These are phyloP conservation scores for Cetonia aurata DNA, from an alignment of 2,888 invertebrate species.

Conservation along the genomic window DNA sequence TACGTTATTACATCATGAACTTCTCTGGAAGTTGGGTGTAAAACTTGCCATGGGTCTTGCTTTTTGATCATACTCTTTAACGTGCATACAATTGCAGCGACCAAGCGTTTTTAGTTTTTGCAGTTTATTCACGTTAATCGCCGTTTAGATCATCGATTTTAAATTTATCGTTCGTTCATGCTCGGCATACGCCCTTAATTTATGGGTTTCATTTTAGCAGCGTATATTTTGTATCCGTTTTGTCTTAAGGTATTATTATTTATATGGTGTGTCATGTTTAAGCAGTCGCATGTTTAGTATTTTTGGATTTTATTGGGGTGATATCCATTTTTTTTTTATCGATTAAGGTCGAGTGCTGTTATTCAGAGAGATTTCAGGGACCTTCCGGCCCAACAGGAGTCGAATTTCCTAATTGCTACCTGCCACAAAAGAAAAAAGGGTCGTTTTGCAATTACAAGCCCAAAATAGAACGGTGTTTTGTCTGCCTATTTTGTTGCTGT, in stretches of 20 bases:
- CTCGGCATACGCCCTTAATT: conserved; percentile 50
- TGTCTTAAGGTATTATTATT: conserved; percentile 19
- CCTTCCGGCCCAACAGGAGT: conserved; percentile 65
- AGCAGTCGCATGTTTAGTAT: conserved; percentile 27
- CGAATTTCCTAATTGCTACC: conserved; percentile 65
- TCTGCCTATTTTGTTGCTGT: conserved; percentile 50
- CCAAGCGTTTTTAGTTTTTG: conserved; percentile 57
- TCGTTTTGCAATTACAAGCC: conserved; percentile 34
- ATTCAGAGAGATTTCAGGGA: conserved; percentile 66
- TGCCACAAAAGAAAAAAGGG: conserved; percentile 55
- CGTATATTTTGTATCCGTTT: conserved; percentile 2
- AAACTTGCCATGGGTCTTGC: conserved; percentile 17
- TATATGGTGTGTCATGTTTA: conserved; percentile 13
- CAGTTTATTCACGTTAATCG: conserved; percentile 40
- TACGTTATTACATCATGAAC: conserved; percentile 4
- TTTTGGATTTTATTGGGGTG: conserved; percentile 32
- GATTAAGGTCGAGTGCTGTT: conserved; percentile 61
- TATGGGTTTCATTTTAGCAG: conserved; percentile 30
- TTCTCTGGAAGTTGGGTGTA: conserved; percentile 42
- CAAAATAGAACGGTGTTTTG: conserved; percentile 16
- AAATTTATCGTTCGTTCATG: conserved; percentile 1
- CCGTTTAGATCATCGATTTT: conserved; percentile 27
- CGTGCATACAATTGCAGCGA: conserved; percentile 59
- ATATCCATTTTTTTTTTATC: conserved; percentile 40
- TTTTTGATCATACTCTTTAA: conserved; percentile 7